Conservation (phyloP, 2,113 vertebrate species). For the Lepidiolamprologus cunningtoni region DNA sequence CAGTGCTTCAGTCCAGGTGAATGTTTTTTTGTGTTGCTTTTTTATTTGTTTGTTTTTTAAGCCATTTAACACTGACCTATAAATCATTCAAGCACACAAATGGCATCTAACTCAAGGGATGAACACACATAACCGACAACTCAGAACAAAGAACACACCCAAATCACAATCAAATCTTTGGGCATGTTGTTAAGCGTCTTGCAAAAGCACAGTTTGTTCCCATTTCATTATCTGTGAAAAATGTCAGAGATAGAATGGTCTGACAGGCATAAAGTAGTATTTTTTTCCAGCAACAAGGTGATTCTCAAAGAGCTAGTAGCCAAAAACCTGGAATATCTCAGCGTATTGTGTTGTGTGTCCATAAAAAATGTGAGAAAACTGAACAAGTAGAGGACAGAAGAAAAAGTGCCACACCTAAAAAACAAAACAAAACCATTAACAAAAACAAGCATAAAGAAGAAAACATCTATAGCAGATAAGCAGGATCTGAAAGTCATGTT, state of each 20-base stretch:
- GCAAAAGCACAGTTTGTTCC: not conserved
- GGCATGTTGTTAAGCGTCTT: not conserved
- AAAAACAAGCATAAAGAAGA: not conserved
- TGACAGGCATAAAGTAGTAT: not conserved
- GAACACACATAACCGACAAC: not conserved
- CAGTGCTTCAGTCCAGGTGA: not conserved
- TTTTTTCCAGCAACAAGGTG: not conserved
- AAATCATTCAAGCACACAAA: not conserved
- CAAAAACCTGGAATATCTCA: not conserved
- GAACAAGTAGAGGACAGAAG: not conserved
- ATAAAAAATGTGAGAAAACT: not conserved
- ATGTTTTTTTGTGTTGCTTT: not conserved
- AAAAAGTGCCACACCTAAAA: not conserved
- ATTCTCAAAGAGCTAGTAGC: not conserved
- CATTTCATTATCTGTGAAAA: not conserved
- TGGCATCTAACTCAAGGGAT: not conserved
- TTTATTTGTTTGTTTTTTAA: not conserved
- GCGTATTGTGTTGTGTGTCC: not conserved
- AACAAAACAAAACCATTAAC: not conserved
- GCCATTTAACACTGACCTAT: not conserved
- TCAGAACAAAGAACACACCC: not conserved
- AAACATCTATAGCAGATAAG: not conserved
- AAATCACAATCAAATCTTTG: not conserved
- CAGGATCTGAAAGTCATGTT: not conserved
- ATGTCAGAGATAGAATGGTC: too few species aligned